These are phyloP conservation scores for Eristalis arbustorum DNA, from an alignment of 2,888 invertebrate species.

Conservation along the genomic window DNA sequence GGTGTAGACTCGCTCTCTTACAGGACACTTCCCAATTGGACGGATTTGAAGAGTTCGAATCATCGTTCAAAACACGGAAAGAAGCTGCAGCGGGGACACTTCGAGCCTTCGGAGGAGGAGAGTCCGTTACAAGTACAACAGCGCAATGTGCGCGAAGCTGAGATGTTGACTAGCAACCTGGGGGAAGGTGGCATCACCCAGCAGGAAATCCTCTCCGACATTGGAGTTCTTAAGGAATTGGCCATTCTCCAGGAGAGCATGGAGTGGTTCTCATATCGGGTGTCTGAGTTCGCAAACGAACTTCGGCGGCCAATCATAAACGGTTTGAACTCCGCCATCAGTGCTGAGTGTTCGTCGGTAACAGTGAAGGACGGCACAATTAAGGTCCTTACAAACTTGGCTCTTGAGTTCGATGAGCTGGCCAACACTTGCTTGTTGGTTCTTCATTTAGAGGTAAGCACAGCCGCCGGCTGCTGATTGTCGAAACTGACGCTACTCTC, in stretches of 20 bases:
- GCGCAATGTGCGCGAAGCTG: conserved; percentile 92
- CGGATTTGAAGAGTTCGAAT: conserved; percentile 82
- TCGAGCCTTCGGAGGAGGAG: conserved; percentile 85
- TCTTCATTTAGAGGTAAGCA: conserved; percentile 91
- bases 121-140: conserved; percentile 89
- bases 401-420: conserved; percentile 91
- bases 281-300: conserved; percentile 83
- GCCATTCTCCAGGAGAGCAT: conserved; percentile 96
- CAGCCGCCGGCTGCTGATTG: neutral
- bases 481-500: neutral
- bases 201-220: conserved; percentile 93
- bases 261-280: conserved; percentile 90
- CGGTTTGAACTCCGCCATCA: conserved; percentile 74
- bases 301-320: conserved; percentile 82
- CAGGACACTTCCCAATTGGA: conserved; percentile 90
- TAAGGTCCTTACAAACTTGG: conserved; percentile 86
- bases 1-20: conserved; percentile 34
- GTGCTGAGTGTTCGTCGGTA: conserved; percentile 76
- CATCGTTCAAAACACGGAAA: conserved; percentile 75
- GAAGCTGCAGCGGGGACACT: conserved; percentile 76
- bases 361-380: conserved; percentile 82
- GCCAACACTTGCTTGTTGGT: conserved; percentile 95
- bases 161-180: conserved; percentile 94
- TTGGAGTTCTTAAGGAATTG: conserved; percentile 89
- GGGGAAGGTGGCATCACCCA: conserved; percentile 92